Evolutionary conservation across 1,140 invertebrate species (phyloP).

Genomic region (Druon quercuslanigerum): DNA sequence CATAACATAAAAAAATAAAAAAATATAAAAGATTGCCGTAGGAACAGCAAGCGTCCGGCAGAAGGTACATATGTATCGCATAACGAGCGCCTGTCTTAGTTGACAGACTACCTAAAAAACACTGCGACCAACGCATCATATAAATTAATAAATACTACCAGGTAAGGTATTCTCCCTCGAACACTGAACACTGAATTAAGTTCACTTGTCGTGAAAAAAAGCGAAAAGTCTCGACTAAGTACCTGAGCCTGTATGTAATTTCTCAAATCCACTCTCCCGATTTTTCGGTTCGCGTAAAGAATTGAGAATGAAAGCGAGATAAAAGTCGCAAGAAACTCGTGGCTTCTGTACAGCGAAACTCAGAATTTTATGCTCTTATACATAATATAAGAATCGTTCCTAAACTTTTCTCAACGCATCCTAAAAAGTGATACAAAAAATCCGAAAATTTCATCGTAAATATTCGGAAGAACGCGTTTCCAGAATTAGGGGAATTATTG

Average conservation of each 20-base stretch:
- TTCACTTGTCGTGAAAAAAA: conserved; percentile 18
- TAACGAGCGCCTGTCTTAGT: neutral
- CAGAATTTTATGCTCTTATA: neutral
- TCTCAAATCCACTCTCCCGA: neutral
- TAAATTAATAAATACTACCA: conserved; percentile 20
- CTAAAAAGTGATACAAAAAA: conserved; percentile 11
- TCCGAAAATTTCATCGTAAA: neutral
- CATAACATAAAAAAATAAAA: neutral
- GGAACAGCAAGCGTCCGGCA: conserved; percentile 25
- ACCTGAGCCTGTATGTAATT: conserved; percentile 13
- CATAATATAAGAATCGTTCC: too few species aligned
- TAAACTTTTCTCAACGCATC: neutral
- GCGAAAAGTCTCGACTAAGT: neutral
- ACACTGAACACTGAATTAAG: conserved; percentile 27
- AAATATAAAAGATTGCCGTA: conserved; percentile 18
- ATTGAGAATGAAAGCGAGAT: neutral
- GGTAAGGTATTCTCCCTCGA: conserved; percentile 17
- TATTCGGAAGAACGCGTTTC: conserved; percentile 21
- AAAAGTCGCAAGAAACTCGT: conserved; percentile 16
- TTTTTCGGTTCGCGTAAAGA: neutral
- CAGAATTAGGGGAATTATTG: conserved; percentile 23
- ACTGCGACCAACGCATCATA: conserved; percentile 16
- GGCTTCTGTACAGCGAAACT: conserved; percentile 4
- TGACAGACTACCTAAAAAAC: conserved; percentile 17
- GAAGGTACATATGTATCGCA: conserved; percentile 27